phyloP scores from a whole-genome alignment of 1,140 invertebrate species.

The Aphelinus certus region DNA sequence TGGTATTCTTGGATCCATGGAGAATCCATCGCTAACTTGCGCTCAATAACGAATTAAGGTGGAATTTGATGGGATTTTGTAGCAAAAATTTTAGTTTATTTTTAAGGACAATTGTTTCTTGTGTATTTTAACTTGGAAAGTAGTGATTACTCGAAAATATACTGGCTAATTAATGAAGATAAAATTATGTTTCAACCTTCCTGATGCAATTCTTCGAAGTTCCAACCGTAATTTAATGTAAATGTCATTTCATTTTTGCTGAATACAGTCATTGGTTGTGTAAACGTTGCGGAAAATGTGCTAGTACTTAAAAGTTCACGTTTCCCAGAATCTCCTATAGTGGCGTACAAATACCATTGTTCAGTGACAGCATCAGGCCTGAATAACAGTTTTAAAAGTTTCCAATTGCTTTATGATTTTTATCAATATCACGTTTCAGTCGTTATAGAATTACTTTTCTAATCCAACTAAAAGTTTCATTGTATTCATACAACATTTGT shows the following conservation, averaged over 20 bases:
- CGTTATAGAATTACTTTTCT: no score
- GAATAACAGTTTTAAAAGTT: no score
- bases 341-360: constrained; percentile 51
- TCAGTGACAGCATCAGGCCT: constrained; percentile 36
- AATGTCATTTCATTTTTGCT: constrained; percentile 49
- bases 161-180: neutral
- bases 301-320: constrained; percentile 48
- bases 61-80: no score
- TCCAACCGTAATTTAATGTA: constrained; percentile 40
- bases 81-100: neutral
- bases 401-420: no score
- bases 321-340: constrained; percentile 43
- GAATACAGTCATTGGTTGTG: constrained; percentile 48
- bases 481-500: no score
- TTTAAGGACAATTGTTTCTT: no score
- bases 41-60: no score
- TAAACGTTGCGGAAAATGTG: constrained; percentile 47
- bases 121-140: no score
- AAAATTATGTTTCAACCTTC: constrained; percentile 39
- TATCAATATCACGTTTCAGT: no score
- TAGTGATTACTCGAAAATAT: neutral
- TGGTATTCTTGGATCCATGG: no score
- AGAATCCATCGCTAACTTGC: no score
- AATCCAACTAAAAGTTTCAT: no score
- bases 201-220: constrained; percentile 39